Conservation (phyloP, 2,113 vertebrate species). For the Phyllopteryx taeniolatus region DNA sequence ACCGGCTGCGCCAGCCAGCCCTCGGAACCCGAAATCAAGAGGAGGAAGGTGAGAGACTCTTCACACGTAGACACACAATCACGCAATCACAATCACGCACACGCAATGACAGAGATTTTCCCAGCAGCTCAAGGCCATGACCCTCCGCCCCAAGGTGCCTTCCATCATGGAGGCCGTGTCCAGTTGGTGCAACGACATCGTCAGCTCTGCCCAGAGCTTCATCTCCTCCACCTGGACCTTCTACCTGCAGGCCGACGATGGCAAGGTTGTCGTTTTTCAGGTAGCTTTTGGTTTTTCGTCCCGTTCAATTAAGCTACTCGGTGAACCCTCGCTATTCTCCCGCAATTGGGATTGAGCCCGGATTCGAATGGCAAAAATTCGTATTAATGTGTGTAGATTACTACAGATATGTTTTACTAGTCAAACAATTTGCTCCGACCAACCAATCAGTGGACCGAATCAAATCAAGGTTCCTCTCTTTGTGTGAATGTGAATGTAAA, state of each 20-base stretch:
- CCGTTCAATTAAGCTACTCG: not conserved
- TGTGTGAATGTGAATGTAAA: no score
- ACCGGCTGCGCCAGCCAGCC: constrained; percentile 86
- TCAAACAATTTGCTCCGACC: not conserved
- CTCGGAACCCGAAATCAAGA: constrained; percentile 78
- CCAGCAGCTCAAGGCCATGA: constrained; percentile 71
- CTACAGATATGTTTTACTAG: not conserved
- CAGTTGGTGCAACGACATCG: constrained; percentile 89
- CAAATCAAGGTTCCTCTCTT: no score
- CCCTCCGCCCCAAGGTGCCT: constrained; percentile 64
- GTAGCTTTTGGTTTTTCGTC: constrained; percentile 54
- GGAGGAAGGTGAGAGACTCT: constrained; percentile 78
- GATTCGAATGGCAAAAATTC: no score
- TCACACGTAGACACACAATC: not conserved
- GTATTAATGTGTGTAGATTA: no score
- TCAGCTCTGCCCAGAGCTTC: constrained; percentile 94
- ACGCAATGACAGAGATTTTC: not conserved
- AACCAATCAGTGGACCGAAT: no score
- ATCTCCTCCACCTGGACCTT: constrained; percentile 98
- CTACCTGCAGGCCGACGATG: constrained; percentile 92
- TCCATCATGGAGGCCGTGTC: constrained; percentile 86
- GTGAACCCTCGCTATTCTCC: not conserved
- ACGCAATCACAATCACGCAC: not conserved
- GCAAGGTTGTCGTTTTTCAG: constrained; percentile 95
- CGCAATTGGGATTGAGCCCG: no score